Conservation (phyloP, 2,888 invertebrate genomes). For the Ferdinandea cuprea region DNA sequence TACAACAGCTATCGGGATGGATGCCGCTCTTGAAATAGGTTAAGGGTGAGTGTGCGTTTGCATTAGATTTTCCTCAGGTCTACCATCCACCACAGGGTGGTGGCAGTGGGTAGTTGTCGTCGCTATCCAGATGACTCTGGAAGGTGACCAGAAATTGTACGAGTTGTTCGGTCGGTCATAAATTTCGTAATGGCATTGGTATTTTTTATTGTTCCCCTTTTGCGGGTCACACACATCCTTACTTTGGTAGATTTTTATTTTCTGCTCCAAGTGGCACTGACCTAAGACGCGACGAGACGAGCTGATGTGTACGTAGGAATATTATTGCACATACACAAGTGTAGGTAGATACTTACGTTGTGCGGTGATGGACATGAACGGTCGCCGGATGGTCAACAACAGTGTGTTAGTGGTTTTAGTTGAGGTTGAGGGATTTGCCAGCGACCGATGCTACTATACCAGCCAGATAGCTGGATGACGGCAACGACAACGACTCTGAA, state of each 20-base stretch:
- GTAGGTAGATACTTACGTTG: too few relatives aligned
- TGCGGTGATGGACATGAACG: conserved; percentile 9
- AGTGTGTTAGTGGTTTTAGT: conserved; percentile 23
- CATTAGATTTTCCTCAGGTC: background rate
- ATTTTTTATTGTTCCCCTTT: conserved; percentile 67
- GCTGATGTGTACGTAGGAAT: background rate
- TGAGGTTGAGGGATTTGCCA: conserved; percentile 56
- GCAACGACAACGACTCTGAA: conserved; percentile 34
- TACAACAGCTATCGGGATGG: conserved; percentile 30
- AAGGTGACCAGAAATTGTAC: conserved; percentile 59
- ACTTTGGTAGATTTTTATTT: conserved; percentile 63
- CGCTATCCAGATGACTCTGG: conserved; percentile 16
- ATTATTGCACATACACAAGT: too few relatives aligned
- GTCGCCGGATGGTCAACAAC: background rate
- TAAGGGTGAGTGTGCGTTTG: conserved; percentile 69
- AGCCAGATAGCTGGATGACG: conserved; percentile 1
- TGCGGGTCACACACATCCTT: conserved; percentile 70
- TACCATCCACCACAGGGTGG: background rate
- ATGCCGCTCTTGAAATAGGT: conserved; percentile 27
- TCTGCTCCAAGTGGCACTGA: conserved; percentile 70
- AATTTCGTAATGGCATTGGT: conserved; percentile 73
- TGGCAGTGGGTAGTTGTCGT: background rate
- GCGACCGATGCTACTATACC: conserved; percentile 17
- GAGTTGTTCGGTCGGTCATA: conserved; percentile 52
- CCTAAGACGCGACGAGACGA: conserved; percentile 68